Conservation (phyloP, 2,888 invertebrate genomes). For the Meiosimyza platycephala region DNA sequence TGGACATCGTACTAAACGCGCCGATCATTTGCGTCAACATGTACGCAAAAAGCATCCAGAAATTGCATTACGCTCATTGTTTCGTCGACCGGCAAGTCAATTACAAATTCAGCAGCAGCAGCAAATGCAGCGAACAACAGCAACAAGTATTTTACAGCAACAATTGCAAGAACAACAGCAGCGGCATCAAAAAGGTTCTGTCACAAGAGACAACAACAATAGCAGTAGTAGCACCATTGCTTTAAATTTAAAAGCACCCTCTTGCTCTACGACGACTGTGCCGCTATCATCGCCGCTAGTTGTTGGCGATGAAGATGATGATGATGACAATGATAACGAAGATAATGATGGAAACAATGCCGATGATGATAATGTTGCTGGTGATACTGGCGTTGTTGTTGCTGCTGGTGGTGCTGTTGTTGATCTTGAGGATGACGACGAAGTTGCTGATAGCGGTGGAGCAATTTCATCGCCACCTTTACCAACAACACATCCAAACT, state of each 20-base stretch:
- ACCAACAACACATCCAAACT: conserved; percentile 39
- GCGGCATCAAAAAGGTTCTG: not conserved
- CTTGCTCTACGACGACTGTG: conserved; percentile 32
- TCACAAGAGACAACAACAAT: not conserved
- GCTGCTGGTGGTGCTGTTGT: conserved; percentile 17
- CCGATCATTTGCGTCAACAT: conserved; percentile 70
- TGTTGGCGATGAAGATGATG: conserved; percentile 41
- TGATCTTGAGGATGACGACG: conserved; percentile 35
- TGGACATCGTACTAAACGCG: conserved; percentile 69
- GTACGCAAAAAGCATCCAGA: conserved; percentile 68
- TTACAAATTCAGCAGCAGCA: conserved; percentile 42
- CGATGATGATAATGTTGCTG: conserved; percentile 35
- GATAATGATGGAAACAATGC: conserved; percentile 8
- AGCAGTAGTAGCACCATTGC: not conserved
- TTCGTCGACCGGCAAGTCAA: conserved; percentile 54
- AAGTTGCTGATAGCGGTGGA: not conserved
- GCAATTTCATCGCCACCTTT: conserved; percentile 33
- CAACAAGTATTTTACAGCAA: conserved; percentile 31
- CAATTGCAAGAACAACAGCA: conserved; percentile 24
- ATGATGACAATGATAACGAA: conserved; percentile 45
- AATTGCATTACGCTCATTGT: conserved; percentile 64
- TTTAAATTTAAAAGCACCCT: conserved; percentile 30
- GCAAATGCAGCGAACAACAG: not conserved
- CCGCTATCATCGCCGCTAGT: conserved; percentile 42
- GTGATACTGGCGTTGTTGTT: not conserved